Percentiles rank a stretch among this genome's conserved stretches.
Conservation (phyloP, 2,113 vertebrate species). For the Ammodytes dubius region DNA sequence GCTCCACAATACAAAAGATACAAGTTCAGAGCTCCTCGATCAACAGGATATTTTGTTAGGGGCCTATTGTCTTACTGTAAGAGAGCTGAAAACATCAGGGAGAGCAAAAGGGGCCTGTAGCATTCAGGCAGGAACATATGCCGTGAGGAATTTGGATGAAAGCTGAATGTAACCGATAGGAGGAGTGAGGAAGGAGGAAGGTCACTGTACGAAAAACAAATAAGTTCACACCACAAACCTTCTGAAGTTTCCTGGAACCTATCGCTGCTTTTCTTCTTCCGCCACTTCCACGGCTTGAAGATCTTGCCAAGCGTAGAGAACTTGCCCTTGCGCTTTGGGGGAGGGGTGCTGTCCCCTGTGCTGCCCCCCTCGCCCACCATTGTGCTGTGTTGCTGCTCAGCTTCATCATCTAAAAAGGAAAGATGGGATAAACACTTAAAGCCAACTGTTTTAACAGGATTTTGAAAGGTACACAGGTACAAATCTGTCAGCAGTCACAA, state of each 20-base stretch:
- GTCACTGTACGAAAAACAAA: slow-evolving; percentile 25
- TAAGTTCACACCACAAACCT: slow-evolving; percentile 87
- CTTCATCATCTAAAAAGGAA: slow-evolving; percentile 85
- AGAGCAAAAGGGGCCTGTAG: neutral
- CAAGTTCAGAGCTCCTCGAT: slow-evolving; percentile 19
- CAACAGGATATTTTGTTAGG: slow-evolving; percentile 27
- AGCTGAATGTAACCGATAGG: slow-evolving; percentile 43
- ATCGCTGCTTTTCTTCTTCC: slow-evolving; percentile 99
- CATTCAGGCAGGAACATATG: slow-evolving; percentile 17
- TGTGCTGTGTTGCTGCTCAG: slow-evolving; percentile 87
- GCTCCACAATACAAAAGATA: slow-evolving; percentile 10
- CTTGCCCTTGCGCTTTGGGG: slow-evolving; percentile 96
- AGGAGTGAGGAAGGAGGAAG: neutral
- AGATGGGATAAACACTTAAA: neutral
- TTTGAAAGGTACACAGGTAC: neutral
- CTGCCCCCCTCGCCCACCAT: slow-evolving; percentile 88
- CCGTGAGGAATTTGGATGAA: slow-evolving; percentile 44
- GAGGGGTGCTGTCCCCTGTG: slow-evolving; percentile 90
- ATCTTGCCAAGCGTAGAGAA: slow-evolving; percentile 97
- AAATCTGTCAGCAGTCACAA: slow-evolving; percentile 1
- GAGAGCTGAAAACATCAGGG: slow-evolving; percentile 6
- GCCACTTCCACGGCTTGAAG: slow-evolving; percentile 99
- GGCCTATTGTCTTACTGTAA: slow-evolving; percentile 20
- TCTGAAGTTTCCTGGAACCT: slow-evolving; percentile 97
- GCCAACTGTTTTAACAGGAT: neutral